Base-by-base conservation (phyloP, 2,797 vertebrate genomes). In the Scarus forsteni region DNA sequence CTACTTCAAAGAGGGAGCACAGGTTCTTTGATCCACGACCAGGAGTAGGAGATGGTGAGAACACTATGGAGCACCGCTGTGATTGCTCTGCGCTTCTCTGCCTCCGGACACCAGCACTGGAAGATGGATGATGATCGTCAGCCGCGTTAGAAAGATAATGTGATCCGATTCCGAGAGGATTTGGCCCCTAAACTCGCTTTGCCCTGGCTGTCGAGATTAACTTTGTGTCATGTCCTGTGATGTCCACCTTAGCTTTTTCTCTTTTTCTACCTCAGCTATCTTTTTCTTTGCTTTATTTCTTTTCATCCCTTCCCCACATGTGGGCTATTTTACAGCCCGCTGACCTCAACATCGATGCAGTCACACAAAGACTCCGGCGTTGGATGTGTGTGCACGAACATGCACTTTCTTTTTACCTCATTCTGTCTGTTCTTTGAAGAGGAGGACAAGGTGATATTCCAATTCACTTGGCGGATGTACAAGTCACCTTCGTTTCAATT, bases 1-100 rank as follows among this genome's bases (percentile, higher is more conserved):
- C 66, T 73, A 82, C 88, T 92, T 93, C 90, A 93, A 92, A 92
- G 88, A 45, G 86, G 50, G 54, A 85, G 78, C 77, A 61, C 65
- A 34, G 66, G 77, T 74, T 76, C 88, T 93, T 90, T 92, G 91
- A 92, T 92, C 86, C 82, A 39, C 36, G 50, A 86, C 82, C 80
- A 77, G 71, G 60, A 83, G 81, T 55, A 54, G 66, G 80, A 90
- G 83, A 80, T 44, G 77, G 74, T 73, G 52, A 74, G 85, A 77
- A 65, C 36, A 55, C 51, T 61, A 27, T 42, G 66, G 58, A 77
- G 48, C 49, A 55, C 57, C 65, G 40, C 70, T 63, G 79, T 88
- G 87, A 90, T 89, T 84, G 81, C 79, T 61, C 79, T 59, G 73
- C 66, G 57, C 81, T 77, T 77, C 65, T 70, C 70, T 75, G 81